A percentile compares a stretch with the other conserved stretches of the same genome.
These are phyloP conservation scores for Thereva nobilitata DNA, from an alignment of 2,888 invertebrate genomes.

Conservation along the genomic window DNA sequence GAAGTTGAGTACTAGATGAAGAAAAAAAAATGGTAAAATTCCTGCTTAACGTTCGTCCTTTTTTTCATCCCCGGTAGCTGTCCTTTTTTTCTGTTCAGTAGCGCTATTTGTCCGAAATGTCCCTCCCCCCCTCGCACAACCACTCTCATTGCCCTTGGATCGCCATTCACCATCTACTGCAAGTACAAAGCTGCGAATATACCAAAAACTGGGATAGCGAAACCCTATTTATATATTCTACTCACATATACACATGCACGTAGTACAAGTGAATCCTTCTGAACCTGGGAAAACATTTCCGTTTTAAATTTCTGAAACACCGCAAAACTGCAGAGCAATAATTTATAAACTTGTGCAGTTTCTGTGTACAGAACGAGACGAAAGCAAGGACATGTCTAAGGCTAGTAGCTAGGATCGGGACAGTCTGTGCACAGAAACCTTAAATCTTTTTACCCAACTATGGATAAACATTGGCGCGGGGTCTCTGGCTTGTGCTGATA, in stretches of 20 bases:
- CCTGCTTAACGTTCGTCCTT: neutral
- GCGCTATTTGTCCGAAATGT: slow-evolving; percentile 16
- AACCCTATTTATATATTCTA: no score
- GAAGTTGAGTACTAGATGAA: slow-evolving; percentile 3
- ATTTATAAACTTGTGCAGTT: slow-evolving; percentile 37
- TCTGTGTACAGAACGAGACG: slow-evolving; percentile 10
- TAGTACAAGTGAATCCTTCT: neutral
- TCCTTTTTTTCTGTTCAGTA: slow-evolving; percentile 17
- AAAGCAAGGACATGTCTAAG: slow-evolving; percentile 14
- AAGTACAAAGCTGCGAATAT: neutral
- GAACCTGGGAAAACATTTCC: slow-evolving; percentile 36
- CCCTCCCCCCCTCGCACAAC: neutral
- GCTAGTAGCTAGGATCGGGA: neutral
- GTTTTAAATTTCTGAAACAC: slow-evolving; percentile 39
- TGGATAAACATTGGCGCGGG: slow-evolving; percentile 12
- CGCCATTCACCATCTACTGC: no score
- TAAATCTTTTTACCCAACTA: slow-evolving; percentile 24
- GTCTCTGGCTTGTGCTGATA: no score
- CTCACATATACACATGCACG: slow-evolving; percentile 10
- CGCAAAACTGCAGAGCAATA: slow-evolving; percentile 39
- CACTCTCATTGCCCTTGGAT: no score
- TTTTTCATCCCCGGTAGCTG: neutral
- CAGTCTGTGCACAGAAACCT: slow-evolving; percentile 23
- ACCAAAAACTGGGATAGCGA: neutral
- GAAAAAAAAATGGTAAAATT: slow-evolving; percentile 26